Evolutionary conservation across 1,140 invertebrate genomes (phyloP), one percentile per base, ranked within the genome.

Genomic region (Ceratina calcarata): DNA sequence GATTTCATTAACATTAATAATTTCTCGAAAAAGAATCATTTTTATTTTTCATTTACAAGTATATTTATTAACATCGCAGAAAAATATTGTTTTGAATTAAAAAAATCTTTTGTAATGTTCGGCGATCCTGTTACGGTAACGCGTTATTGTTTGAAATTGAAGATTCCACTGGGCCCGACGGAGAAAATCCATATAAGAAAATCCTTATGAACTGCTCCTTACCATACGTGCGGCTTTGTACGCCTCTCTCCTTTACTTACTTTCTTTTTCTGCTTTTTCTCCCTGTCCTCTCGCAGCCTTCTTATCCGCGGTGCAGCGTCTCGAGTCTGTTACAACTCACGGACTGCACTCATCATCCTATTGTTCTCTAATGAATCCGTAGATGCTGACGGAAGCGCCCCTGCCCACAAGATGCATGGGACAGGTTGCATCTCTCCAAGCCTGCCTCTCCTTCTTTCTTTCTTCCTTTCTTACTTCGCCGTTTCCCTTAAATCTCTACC

Each of bases 291-390:
- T 45, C 22, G 37, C 24, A 22, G 51, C 22, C 37, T 73, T 49
- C 61, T 66, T 66, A 74, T 79, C 62, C 74, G 24, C 51, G 72
- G 75, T 79, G 69, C 81, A 82, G 76, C 84, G 80, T 74, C 73
- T 71, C 72, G 76, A 71, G 84, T 82, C 80, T 66, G 77, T 83
- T 88, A 85, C 82, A 75, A 76, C 67, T 73, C 84, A 80, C 83
- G 83, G 73, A 81, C 84, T 81, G 84, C 81, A 89, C 89, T 92
- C 90, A 91, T 92, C 89, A 90, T 91, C 88, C 91, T 89, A 92
- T 92, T 92, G 91, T 92, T 92, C 91, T 91, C 89, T 92, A 92
- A 92, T 92, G 91, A 92, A 92, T 92, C 90, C 89, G 89, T 92
- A 90, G 90, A 91, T 89, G 88, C 91, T 91, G 90, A 92, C 89